Base-by-base conservation (phyloP, 2,888 invertebrate species). In the Balanococcus diminutus region DNA sequence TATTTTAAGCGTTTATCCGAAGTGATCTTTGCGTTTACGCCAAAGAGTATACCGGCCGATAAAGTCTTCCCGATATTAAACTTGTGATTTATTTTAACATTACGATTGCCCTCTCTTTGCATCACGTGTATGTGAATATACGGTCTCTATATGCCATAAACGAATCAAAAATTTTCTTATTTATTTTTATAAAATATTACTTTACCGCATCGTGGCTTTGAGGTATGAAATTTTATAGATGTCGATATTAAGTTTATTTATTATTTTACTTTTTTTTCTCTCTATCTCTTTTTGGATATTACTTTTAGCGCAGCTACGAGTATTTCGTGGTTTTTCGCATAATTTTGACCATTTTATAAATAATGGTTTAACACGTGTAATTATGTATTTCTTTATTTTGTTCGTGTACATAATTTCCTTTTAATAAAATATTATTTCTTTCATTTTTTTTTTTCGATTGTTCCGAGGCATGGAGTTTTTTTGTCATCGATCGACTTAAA, bases 81-180 rank as follows among this genome's bases (percentile, higher is more conserved):
- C 25, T 67, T 67, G 67, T 67, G 67, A 67, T 67, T 67, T 67
- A 67, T 67, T 67, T 28, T 67, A 67, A 28, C 67, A 67, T 28
- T 67, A 28, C 28, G 25, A 22, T 14, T 61, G 11, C 6, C n/a
- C 61, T 25, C 61, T 25, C 61, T 61, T 61, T 2, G 61, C 25
- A 25, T 67, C 31, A 67, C 56, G 56, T 67, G 28, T 61, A 46
- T 67, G 25, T 67, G 67, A 56, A 56, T 67, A 56, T 67, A 28
- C 67, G 67, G 14, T 67, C 28, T 67, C 16, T 67, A 9, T 67
- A 36, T 79, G 75, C 75, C 75, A 79, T 79, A 25, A 36, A 79
- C 75, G 75, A 79, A 79, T 36, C 75, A 79, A 79, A 79, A 79
- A n/a, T 75, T 72, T 79, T 36, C 75, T 79, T 79, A 19, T 79